Percentiles rank a stretch among this genome's conserved stretches.
These are phyloP conservation scores for Lasioglossum albipes DNA, from an alignment of 1,140 invertebrate genomes.

Conservation along the genomic window DNA sequence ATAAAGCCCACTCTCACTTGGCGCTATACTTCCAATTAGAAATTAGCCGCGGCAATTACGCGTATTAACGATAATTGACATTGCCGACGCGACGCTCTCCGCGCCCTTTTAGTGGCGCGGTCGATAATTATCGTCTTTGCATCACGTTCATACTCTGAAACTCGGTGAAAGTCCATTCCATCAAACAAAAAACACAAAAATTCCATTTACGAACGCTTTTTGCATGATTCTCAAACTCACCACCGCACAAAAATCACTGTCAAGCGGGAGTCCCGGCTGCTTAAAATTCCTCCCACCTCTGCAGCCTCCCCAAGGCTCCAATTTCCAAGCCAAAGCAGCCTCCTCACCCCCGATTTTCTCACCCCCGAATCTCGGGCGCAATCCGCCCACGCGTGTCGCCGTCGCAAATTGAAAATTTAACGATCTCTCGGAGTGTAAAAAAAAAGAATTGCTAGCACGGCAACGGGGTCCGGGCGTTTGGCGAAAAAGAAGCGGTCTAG, in stretches of 20 bases:
- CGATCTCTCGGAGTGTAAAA: conserved; percentile 45
- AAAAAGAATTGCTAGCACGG: background rate
- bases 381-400: conserved; percentile 20
- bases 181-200: too few relatives aligned
- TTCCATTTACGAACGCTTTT: too few relatives aligned
- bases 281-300: too few relatives aligned
- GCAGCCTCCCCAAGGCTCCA: too few relatives aligned
- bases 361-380: conserved; percentile 3
- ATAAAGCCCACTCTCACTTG: conserved; percentile 44
- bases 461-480: background rate
- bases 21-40: conserved; percentile 67
- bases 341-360: too few relatives aligned
- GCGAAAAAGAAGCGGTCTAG: conserved; percentile 40
- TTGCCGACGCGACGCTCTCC: conserved; percentile 63
- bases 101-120: conserved; percentile 56
- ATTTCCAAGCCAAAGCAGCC: too few relatives aligned
- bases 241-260: too few relatives aligned
- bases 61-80: conserved; percentile 73
- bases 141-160: too few relatives aligned
- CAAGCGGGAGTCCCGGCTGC: too few relatives aligned
- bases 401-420: conserved; percentile 71
- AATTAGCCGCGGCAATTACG: conserved; percentile 72
- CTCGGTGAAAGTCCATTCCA: too few relatives aligned
- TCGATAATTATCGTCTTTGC: conserved; percentile 29
- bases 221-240: too few relatives aligned